Percentiles rank a stretch among this genome's conserved stretches.
Evolutionary conservation across 2,113 vertebrate genomes (phyloP).

Genomic region (Lynx canadensis): DNA sequence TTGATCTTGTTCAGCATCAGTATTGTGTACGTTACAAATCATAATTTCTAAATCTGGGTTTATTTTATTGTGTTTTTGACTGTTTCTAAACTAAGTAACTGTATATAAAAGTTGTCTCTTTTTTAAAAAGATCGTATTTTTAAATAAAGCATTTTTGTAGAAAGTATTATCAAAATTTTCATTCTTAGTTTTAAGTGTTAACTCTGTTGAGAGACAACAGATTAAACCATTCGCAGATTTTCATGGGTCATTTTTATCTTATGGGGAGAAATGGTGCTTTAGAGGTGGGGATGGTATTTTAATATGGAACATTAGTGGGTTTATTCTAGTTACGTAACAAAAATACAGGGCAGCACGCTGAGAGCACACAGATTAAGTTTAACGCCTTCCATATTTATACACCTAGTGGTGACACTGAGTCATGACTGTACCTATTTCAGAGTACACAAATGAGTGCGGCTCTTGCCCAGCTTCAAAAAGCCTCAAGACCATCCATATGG

Average conservation of each 20-base stretch:
- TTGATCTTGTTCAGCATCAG: constrained; percentile 9
- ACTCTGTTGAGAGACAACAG: constrained; percentile 15
- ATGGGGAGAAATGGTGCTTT: neutral
- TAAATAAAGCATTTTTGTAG: constrained; percentile 87
- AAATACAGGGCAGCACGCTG: neutral
- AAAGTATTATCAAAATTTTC: constrained; percentile 52
- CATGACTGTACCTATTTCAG: neutral
- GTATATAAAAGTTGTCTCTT: constrained; percentile 83
- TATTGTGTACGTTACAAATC: constrained; percentile 54
- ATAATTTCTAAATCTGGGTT: constrained; percentile 63
- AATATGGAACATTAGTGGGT: neutral
- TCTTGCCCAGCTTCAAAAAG: neutral
- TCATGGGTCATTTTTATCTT: neutral
- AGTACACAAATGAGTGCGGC: neutral
- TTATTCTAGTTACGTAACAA: constrained; percentile 12
- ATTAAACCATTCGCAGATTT: neutral
- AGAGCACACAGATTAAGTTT: neutral
- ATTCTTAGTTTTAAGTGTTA: constrained; percentile 24
- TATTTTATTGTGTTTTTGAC: constrained; percentile 71
- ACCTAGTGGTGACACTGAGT: neutral
- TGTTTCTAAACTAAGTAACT: constrained; percentile 80
- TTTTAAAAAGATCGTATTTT: constrained; percentile 86
- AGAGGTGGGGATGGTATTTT: neutral
- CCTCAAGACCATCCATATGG: neutral
- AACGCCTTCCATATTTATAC: neutral